Conservation (phyloP, 2,888 invertebrate genomes). For the Pimpla rufipes region DNA sequence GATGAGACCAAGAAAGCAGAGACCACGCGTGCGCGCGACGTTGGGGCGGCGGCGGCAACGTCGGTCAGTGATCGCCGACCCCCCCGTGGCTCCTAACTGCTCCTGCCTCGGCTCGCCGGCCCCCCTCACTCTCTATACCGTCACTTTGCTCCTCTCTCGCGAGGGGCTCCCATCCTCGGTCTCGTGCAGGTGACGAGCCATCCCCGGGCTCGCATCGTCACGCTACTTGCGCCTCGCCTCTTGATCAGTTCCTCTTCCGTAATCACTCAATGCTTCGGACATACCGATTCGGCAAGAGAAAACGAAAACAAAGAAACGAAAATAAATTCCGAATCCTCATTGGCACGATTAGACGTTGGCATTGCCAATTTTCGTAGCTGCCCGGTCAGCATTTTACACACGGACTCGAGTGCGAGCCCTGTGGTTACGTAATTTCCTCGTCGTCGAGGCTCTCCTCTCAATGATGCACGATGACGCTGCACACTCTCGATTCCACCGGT, state of each 20-base stretch:
- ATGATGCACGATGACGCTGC: slow-evolving; percentile 40
- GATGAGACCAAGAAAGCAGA: slow-evolving; percentile 55
- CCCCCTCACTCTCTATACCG: slow-evolving; percentile 59
- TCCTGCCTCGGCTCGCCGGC: slow-evolving; percentile 73
- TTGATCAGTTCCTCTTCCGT: slow-evolving; percentile 51
- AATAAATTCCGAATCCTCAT: neutral
- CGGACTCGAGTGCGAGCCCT: neutral
- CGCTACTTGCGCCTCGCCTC: slow-evolving; percentile 15
- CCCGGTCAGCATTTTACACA: slow-evolving; percentile 14
- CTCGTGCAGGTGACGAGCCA: slow-evolving; percentile 66
- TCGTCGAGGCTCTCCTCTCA: slow-evolving; percentile 12
- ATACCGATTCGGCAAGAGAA: neutral
- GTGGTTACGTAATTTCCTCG: slow-evolving; percentile 35
- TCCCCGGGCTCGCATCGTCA: slow-evolving; percentile 47
- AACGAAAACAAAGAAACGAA: neutral
- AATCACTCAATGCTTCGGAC: slow-evolving; percentile 45
- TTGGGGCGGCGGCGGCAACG: slow-evolving; percentile 74
- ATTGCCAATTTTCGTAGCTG: slow-evolving; percentile 24
- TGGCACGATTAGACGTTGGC: slow-evolving; percentile 14
- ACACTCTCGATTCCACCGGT: slow-evolving; percentile 15
- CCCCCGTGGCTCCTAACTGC: slow-evolving; percentile 69
- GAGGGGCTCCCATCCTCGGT: slow-evolving; percentile 47
- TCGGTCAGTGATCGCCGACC: slow-evolving; percentile 79
- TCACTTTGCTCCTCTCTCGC: slow-evolving; percentile 61
- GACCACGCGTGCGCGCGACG: slow-evolving; percentile 66